Conservation (phyloP, 2,888 invertebrate species). For the Baronia brevicornis region DNA sequence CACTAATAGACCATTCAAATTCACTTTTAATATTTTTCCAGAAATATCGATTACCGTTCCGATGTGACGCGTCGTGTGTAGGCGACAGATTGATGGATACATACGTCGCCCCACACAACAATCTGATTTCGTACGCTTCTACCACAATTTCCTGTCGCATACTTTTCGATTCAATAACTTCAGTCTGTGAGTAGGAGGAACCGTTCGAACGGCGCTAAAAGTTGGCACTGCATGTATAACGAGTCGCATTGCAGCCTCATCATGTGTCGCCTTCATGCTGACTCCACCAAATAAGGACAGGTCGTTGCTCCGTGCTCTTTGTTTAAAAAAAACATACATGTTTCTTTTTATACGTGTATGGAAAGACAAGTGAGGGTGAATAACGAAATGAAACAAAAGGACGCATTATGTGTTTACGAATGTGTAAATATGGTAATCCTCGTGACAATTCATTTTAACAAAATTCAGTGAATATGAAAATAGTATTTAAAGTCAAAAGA, state of each 20-base stretch:
- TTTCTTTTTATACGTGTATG: slow-evolving; percentile 44
- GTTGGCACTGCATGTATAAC: slow-evolving; percentile 14
- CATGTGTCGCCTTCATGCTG: slow-evolving; percentile 31
- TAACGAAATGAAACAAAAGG: slow-evolving; percentile 43
- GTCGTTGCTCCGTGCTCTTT: slow-evolving; percentile 61
- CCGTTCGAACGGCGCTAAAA: slow-evolving; percentile 11
- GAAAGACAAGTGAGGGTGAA: slow-evolving; percentile 47
- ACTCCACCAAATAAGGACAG: slow-evolving; percentile 62
- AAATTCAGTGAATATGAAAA: slow-evolving; percentile 13
- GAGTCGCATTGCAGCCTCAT: slow-evolving; percentile 23
- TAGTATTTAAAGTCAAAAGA: too few species aligned
- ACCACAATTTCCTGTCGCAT: too few species aligned
- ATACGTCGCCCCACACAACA: too few species aligned
- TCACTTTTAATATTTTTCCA: slow-evolving; percentile 40
- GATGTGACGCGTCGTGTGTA: not conserved
- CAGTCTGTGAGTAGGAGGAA: not conserved
- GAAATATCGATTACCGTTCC: slow-evolving; percentile 33
- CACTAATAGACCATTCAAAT: slow-evolving; percentile 54
- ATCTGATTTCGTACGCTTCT: too few species aligned
- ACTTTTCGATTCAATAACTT: too few species aligned
- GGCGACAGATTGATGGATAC: not conserved
- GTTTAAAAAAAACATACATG: slow-evolving; percentile 59
- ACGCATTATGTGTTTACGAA: slow-evolving; percentile 31
- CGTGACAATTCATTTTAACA: slow-evolving; percentile 24
- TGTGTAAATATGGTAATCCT: slow-evolving; percentile 30